phyloP scores from a whole-genome alignment of 1,140 invertebrate species.

The Drosophila triauraria region DNA sequence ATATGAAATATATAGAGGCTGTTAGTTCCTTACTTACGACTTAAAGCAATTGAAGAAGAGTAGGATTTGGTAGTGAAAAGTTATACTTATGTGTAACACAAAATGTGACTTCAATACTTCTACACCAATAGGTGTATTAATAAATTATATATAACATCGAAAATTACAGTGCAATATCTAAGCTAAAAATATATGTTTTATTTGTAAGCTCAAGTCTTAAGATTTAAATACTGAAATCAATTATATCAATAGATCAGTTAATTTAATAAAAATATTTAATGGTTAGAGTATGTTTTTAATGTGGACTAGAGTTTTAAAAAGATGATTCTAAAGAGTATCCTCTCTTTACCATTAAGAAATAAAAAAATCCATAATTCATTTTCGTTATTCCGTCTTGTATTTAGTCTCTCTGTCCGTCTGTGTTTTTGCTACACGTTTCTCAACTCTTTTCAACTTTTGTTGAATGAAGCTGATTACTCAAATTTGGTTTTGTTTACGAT shows the following conservation, averaged over 20 bases:
- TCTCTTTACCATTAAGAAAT: not conserved
- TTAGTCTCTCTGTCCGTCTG: slow-evolving; percentile 30
- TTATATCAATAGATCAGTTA: too few relatives aligned
- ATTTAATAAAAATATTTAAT: not conserved
- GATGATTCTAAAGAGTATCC: slow-evolving; percentile 39
- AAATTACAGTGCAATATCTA: too few relatives aligned
- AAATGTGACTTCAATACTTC: too few relatives aligned
- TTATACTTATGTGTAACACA: too few relatives aligned
- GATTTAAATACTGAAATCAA: too few relatives aligned
- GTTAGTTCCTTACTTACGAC: not conserved
- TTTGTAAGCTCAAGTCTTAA: not conserved
- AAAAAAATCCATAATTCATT: slow-evolving; percentile 15
- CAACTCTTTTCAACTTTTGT: slow-evolving; percentile 57
- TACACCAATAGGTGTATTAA: too few relatives aligned
- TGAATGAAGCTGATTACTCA: slow-evolving; percentile 83
- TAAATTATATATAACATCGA: too few relatives aligned
- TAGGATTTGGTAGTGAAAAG: not conserved
- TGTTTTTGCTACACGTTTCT: slow-evolving; percentile 72
- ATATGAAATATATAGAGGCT: not conserved
- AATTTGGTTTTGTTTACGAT: slow-evolving; percentile 82
- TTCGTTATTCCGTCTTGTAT: slow-evolving; percentile 39
- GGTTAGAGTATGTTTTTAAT: not conserved
- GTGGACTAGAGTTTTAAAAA: not conserved
- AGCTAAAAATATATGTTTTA: not conserved
- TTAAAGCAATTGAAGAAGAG: not conserved